phyloP scores from a whole-genome alignment of 2,888 invertebrate species.

The Sussaba pulchella region DNA sequence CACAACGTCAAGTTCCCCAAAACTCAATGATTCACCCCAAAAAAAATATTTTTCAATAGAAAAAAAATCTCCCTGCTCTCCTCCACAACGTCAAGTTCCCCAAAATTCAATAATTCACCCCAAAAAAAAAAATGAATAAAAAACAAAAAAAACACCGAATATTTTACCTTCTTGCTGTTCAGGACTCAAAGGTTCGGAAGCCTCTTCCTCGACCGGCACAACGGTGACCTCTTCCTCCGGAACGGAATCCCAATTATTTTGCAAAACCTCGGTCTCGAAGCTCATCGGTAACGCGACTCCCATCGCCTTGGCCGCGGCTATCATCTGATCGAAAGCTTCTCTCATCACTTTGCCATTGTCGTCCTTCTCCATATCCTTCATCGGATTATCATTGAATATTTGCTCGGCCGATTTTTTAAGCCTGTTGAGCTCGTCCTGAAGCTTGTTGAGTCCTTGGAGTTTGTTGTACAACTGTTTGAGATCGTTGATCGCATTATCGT shows the following conservation, averaged over 20 bases:
- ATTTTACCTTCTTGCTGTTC: constrained; percentile 89
- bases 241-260: constrained; percentile 70
- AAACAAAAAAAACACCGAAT: too few species aligned
- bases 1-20: too few species aligned
- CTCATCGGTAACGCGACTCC: constrained; percentile 59
- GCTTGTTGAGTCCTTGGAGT: constrained; percentile 73
- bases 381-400: too few species aligned
- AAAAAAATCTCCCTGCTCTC: too few species aligned
- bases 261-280: constrained; percentile 59
- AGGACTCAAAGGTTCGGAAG: constrained; percentile 86
- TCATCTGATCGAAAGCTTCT: constrained; percentile 74
- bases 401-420: too few species aligned
- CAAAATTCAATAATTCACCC: too few species aligned
- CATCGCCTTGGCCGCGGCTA: constrained; percentile 70
- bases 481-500: constrained; percentile 68
- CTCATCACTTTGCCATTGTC: too few species aligned
- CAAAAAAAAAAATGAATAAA: too few species aligned
- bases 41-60: too few species aligned
- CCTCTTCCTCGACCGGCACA: constrained; percentile 84
- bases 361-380: too few species aligned
- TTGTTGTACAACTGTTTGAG: constrained; percentile 74
- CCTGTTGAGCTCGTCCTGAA: constrained; percentile 80
- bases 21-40: too few species aligned
- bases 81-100: too few species aligned
- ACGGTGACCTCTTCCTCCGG: constrained; percentile 66